Percentiles rank a stretch among this genome's conserved stretches.
phyloP scores from a whole-genome alignment of 2,113 vertebrate genomes.

The Pampusana beccarii region DNA sequence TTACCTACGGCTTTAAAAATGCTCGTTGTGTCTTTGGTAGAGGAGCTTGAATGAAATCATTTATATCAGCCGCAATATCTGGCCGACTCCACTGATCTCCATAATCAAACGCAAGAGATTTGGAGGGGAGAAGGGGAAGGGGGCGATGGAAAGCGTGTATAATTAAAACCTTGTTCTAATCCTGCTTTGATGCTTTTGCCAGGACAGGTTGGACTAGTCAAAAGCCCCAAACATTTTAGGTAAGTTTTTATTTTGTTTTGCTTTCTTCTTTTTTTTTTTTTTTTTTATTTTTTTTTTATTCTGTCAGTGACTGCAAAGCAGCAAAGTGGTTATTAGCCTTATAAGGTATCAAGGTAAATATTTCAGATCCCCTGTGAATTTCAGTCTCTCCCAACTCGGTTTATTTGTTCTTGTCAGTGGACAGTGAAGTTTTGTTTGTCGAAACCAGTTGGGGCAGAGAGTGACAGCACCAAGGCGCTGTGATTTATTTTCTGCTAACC shows the following conservation, averaged over 20 bases:
- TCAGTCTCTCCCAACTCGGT: slow-evolving; percentile 33
- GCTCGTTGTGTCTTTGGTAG: not conserved
- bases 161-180: slow-evolving; percentile 66
- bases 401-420: slow-evolving; percentile 67
- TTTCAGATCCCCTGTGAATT: slow-evolving; percentile 37
- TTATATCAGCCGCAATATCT: slow-evolving; percentile 48
- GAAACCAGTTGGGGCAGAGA: slow-evolving; percentile 39
- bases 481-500: slow-evolving; percentile 66
- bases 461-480: not conserved
- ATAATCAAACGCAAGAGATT: slow-evolving; percentile 50
- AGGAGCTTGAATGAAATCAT: slow-evolving; percentile 58
- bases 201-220: slow-evolving; percentile 62
- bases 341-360: slow-evolving; percentile 63
- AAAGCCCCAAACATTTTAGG: slow-evolving; percentile 55
- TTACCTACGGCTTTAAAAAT: not conserved
- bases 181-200: slow-evolving; percentile 66
- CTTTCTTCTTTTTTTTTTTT: not conserved
- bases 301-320: slow-evolving; percentile 26
- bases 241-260: not conserved
- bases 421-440: slow-evolving; percentile 53
- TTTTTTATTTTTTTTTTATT: not conserved
- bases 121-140: not conserved
- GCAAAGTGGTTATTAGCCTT: slow-evolving; percentile 51
- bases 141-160: not conserved
- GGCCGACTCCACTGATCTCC: slow-evolving; percentile 47